A percentile compares a stretch with the other conserved stretches of the same genome.
Evolutionary conservation across 53 echinoderm and acorn worm species (phyloP).

Genomic region (Luidia sarsii): DNA sequence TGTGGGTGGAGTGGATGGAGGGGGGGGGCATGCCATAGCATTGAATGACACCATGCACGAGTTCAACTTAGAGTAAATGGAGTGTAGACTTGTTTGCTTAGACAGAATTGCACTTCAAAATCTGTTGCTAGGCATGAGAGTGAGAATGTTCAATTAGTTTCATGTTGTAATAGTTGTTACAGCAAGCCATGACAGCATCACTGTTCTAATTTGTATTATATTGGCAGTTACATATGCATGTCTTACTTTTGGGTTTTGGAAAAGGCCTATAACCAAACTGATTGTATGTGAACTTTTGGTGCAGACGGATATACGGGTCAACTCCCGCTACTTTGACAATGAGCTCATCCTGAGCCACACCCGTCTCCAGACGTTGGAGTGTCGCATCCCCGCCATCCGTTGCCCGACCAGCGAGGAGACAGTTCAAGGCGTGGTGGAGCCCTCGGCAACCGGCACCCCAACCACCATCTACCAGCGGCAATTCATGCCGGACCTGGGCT

Average conservation of each 20-base stretch:
- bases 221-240: neutral
- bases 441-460: no score
- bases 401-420: slow-evolving; percentile 23
- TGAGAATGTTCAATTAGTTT: no score
- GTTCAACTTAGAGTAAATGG: no score
- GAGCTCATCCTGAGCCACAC: slow-evolving; percentile 32
- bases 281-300: neutral
- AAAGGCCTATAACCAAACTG: neutral
- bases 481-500: slow-evolving; percentile 22
- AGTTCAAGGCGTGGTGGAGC: no score
- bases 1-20: no score
- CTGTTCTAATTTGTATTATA: neutral
- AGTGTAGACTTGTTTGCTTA: no score
- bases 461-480: slow-evolving; percentile 7
- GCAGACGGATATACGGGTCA: slow-evolving; percentile 36
- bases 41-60: no score
- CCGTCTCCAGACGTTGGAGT: slow-evolving; percentile 31
- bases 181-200: no score
- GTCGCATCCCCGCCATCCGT: slow-evolving; percentile 23
- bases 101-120: no score
- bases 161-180: neutral
- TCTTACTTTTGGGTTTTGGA: neutral
- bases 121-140: no score
- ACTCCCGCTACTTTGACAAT: slow-evolving; percentile 24
- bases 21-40: no score